Evolutionary conservation across 2,113 vertebrate species (phyloP).

Genomic region (Psephotus haematonotus): DNA sequence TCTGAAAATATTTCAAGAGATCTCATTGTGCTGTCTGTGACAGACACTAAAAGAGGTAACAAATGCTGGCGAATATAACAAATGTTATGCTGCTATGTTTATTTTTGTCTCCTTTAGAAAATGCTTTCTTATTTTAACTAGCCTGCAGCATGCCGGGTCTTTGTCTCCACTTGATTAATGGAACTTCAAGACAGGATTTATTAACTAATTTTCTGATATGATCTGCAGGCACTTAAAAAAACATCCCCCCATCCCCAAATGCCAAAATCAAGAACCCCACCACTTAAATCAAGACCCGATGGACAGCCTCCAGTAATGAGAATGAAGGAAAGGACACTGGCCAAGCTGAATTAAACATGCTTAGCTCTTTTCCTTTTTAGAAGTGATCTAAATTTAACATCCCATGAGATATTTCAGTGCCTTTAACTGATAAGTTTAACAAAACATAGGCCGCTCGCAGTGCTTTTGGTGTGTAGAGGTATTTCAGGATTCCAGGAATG

Average conservation of each 20-base stretch:
- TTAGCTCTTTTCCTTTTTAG: slow-evolving; percentile 61
- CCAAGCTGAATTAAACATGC: not conserved
- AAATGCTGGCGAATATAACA: not conserved
- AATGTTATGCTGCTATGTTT: not conserved
- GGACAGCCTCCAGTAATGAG: not conserved
- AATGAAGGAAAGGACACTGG: not conserved
- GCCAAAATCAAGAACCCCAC: not conserved
- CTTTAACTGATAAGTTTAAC: slow-evolving; percentile 45
- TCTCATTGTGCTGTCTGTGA: not conserved
- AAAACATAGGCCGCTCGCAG: not conserved
- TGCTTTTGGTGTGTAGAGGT: not conserved
- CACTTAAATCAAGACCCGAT: not conserved
- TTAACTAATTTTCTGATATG: slow-evolving; percentile 26
- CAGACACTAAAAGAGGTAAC: not conserved
- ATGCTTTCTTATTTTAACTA: not conserved
- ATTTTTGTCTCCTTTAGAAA: slow-evolving; percentile 30
- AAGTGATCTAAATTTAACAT: slow-evolving; percentile 62
- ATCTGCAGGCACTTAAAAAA: slow-evolving; percentile 2
- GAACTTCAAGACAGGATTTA: not conserved
- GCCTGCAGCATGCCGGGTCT: not conserved
- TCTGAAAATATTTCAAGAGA: not conserved
- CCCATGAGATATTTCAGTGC: slow-evolving; percentile 46
- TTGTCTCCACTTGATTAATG: slow-evolving; percentile 36
- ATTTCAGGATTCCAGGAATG: slow-evolving; percentile 41
- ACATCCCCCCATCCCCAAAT: not conserved